Evolutionary conservation across 2,888 invertebrate species (phyloP), one percentile per base, ranked within the genome.

Genomic region (Cactoblastis cactorum): DNA sequence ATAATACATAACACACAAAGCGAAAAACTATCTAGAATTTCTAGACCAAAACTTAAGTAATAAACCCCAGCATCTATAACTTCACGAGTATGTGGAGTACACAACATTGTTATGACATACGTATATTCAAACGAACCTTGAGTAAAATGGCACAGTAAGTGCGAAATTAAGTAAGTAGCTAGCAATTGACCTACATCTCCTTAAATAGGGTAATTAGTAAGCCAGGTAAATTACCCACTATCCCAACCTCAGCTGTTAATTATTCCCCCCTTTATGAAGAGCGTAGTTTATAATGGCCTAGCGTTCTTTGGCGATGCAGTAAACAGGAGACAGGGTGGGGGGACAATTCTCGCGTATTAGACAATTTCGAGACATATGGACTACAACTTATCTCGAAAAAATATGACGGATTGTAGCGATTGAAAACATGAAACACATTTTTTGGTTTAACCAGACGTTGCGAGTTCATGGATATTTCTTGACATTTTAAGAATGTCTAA

Each of bases 151-250:
- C 43, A 38, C 38, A 43, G 52, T 38, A 51, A 52, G 52, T 54
- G 51, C 48, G 28, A 45, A 52, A 54, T 54, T 46, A 52, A 52
- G 52, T 50, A 52, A 52, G 54, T 48, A 49, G 45, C 32, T 45
- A 32, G 43, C 39, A 48, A 49, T 52, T 52, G 50, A 52, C 50
- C 54, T 48, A 52, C 45, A 52, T 52, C 9, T 17, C 19, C 41
- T 48, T 51, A 43, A 54, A 54, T 48, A 35, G 50, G 48, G 45
- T 55, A 51, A 55, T 55, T 51, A 55, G 52, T 15, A 41, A 50
- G 45, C 43, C 50, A 52, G 52, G 50, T 50, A 54, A 54, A 49
- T 52, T 48, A 50, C 50, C 43, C 15, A 18, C 41, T 52, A 51
- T 50, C 53, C 51, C 33, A 22, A 48, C 47, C 53, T 45, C 39